These are phyloP conservation scores for Plotosus lineatus DNA, from an alignment of 2,113 vertebrate species.

Conservation along the genomic window DNA sequence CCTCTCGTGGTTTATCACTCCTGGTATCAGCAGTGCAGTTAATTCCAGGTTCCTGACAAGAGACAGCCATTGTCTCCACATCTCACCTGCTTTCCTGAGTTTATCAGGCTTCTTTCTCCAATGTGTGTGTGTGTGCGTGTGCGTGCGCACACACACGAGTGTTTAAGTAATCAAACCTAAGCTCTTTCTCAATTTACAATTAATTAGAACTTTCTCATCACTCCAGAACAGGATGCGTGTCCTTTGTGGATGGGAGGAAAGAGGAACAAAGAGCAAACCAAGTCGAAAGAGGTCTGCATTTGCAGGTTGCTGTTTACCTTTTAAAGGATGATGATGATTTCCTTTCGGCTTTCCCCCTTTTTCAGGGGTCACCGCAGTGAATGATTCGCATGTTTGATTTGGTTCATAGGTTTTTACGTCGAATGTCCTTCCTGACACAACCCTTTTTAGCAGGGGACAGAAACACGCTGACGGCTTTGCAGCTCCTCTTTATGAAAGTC, in stretches of 20 bases:
- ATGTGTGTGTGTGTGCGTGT: conserved; percentile 1
- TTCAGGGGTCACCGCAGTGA: no score
- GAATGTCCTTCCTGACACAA: no score
- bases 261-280: conserved; percentile 52
- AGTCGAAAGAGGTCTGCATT: conserved; percentile 58
- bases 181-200: conserved; percentile 86
- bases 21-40: conserved; percentile 43
- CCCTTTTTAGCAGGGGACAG: no score
- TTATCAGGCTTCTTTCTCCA: conserved; percentile 72
- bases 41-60: conserved; percentile 58
- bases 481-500: no score
- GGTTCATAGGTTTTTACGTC: no score
- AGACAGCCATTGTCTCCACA: conserved; percentile 59
- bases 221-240: conserved; percentile 31
- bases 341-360: no score
- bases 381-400: no score
- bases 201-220: conserved; percentile 76
- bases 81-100: conserved; percentile 62
- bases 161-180: conserved; percentile 70
- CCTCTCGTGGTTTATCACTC: conserved; percentile 16
- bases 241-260: not conserved
- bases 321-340: no score
- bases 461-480: no score
- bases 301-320: conserved; percentile 48
- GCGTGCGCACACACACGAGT: not conserved